Percentiles rank a stretch among this genome's conserved stretches.
phyloP scores from a whole-genome alignment of 1,140 invertebrate species.

The Leptinotarsa lineolata region DNA sequence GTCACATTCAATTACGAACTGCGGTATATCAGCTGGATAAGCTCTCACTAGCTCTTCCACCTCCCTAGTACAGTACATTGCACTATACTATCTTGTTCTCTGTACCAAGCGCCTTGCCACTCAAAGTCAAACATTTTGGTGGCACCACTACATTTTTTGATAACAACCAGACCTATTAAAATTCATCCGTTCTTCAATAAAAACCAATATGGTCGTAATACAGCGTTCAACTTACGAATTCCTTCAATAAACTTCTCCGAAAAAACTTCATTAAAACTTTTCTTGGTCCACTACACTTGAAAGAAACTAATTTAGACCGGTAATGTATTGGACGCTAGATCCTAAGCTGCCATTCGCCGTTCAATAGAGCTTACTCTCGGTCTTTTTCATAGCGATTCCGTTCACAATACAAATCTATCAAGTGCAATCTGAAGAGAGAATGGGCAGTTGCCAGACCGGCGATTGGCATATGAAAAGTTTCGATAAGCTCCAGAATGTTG shows the following conservation, averaged over 20 bases:
- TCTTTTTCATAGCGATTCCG: not conserved
- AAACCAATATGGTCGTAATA: too few species aligned
- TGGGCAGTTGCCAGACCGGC: not conserved
- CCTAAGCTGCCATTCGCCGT: not conserved
- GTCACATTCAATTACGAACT: too few species aligned
- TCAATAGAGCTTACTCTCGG: not conserved
- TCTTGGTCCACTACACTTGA: not conserved
- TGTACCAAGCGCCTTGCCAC: too few species aligned
- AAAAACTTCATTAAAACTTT: slow-evolving; percentile 20
- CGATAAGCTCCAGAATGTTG: not conserved
- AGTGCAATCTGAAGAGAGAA: not conserved
- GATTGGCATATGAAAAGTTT: not conserved
- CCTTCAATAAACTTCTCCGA: not conserved
- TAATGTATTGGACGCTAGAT: not conserved
- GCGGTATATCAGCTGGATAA: too few species aligned
- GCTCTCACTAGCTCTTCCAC: too few species aligned
- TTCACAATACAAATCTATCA: not conserved
- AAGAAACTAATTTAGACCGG: slow-evolving; percentile 12
- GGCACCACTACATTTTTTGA: too few species aligned
- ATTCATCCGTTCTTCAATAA: too few species aligned
- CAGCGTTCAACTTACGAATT: not conserved
- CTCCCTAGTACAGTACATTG: too few species aligned
- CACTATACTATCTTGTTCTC: too few species aligned
- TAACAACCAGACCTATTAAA: too few species aligned
- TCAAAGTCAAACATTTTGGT: too few species aligned